Conservation (phyloP, 2,888 invertebrate species). For the Anodontia alba region DNA sequence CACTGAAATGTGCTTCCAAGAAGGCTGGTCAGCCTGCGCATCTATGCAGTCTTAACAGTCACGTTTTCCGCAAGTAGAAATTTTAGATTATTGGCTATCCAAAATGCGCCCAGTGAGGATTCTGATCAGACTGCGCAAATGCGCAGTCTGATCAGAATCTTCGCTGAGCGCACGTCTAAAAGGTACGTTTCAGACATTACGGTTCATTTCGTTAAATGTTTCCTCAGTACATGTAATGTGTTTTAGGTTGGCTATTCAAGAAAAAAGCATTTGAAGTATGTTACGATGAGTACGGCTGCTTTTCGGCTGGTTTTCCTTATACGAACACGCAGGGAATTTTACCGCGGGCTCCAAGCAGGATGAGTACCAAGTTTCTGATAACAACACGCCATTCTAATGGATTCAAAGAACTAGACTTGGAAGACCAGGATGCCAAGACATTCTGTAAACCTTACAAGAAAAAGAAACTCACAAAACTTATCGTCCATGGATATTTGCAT, state of each 20-base stretch:
- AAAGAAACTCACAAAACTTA: constrained; percentile 41
- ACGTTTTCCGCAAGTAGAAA: no score
- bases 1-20: no score
- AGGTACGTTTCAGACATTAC: no score
- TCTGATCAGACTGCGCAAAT: no score
- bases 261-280: constrained; percentile 3
- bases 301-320: not conserved
- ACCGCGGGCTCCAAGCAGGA: not conserved
- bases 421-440: constrained; percentile 2
- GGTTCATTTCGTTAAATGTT: no score
- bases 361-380: constrained; percentile 2
- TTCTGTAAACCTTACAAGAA: constrained; percentile 46
- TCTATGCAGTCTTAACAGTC: no score
- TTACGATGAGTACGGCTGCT: constrained; percentile 14
- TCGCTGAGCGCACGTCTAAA: no score
- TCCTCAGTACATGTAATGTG: no score
- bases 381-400: constrained; percentile 27
- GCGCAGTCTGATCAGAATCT: no score
- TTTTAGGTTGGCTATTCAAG: constrained; percentile 45
- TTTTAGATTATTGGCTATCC: no score
- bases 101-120: no score
- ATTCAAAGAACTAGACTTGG: constrained; percentile 34
- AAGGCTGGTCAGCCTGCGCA: no score
- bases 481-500: constrained; percentile 64
- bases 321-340: constrained; percentile 1